phyloP scores from a whole-genome alignment of 2,797 vertebrate species.

The Esox masquinongy region DNA sequence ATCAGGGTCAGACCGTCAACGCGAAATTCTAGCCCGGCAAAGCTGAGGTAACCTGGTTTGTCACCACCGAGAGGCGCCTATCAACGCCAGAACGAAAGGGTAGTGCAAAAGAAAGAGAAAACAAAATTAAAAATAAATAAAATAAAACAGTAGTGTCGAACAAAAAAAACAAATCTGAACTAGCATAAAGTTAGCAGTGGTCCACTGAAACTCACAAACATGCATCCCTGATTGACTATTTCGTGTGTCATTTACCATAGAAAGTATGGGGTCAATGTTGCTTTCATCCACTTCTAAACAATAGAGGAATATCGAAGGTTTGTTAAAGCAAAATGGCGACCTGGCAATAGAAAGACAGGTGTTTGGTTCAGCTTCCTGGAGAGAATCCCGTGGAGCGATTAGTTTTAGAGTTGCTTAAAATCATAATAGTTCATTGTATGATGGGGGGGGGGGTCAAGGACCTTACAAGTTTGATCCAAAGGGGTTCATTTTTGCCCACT shows the following conservation, averaged over 20 bases:
- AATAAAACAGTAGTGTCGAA: conserved; percentile 39
- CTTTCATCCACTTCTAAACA: conserved; percentile 67
- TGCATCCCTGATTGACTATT: conserved; percentile 82
- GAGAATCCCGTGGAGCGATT: conserved; percentile 61
- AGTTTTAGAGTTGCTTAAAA: conserved; percentile 57
- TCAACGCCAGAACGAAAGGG: conserved; percentile 74
- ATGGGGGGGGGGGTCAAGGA: conserved; percentile 53
- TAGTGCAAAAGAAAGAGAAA: conserved; percentile 80
- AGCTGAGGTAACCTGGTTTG: conserved; percentile 83
- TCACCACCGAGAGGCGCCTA: conserved; percentile 34
- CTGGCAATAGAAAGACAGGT: conserved; percentile 66
- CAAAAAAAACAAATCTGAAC: conserved; percentile 50
- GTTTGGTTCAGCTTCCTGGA: conserved; percentile 66
- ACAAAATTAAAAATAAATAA: conserved; percentile 61
- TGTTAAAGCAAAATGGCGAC: conserved; percentile 75
- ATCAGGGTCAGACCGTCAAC: conserved; percentile 76
- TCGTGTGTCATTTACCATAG: conserved; percentile 66
- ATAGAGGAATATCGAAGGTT: conserved; percentile 66
- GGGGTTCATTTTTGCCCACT: conserved; percentile 52
- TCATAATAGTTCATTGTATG: conserved; percentile 63
- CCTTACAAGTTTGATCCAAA: conserved; percentile 50
- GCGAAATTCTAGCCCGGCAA: conserved; percentile 80
- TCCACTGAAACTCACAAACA: conserved; percentile 77
- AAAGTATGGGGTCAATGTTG: conserved; percentile 70
- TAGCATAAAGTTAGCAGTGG: conserved; percentile 71